Evolutionary conservation across 2,888 invertebrate species (phyloP).

Genomic region (Pyrrhia umbra): DNA sequence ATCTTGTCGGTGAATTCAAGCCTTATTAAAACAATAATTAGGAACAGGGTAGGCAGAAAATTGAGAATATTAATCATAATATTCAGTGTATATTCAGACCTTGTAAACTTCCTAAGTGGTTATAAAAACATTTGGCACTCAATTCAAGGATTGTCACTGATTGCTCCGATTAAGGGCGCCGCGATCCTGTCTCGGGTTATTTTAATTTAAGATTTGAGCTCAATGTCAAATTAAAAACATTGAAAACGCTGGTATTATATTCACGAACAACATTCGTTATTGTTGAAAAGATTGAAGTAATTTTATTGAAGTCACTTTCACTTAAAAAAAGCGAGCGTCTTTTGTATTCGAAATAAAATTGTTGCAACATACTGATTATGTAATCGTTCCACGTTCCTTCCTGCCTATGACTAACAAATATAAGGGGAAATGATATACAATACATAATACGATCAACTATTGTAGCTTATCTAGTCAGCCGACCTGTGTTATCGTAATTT

Average conservation of each 20-base stretch:
- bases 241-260: constrained; percentile 8
- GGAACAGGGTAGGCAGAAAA: neutral
- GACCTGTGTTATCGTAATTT: constrained; percentile 26
- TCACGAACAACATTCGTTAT: neutral
- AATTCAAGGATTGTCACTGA: constrained; percentile 24
- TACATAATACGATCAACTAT: neutral
- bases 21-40: no score
- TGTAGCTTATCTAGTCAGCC: constrained; percentile 32
- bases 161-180: constrained; percentile 13
- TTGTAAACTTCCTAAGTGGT: neutral
- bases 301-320: constrained; percentile 27
- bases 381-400: constrained; percentile 2
- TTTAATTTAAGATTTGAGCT: constrained; percentile 33
- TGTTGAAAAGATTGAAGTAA: neutral
- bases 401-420: constrained; percentile 32
- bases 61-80: neutral
- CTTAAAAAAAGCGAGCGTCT: constrained; percentile 20
- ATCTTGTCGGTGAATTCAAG: no score
- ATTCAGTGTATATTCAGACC: constrained; percentile 4
- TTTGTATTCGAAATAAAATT: constrained; percentile 18
- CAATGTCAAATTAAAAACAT: constrained; percentile 31
- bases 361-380: constrained; percentile 28
- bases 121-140: constrained; percentile 21
- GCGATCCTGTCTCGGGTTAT: constrained; percentile 6
- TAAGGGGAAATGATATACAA: constrained; percentile 4